Evolutionary conservation across 2,888 invertebrate species (phyloP).

Genomic region (Cheilosia grossa): DNA sequence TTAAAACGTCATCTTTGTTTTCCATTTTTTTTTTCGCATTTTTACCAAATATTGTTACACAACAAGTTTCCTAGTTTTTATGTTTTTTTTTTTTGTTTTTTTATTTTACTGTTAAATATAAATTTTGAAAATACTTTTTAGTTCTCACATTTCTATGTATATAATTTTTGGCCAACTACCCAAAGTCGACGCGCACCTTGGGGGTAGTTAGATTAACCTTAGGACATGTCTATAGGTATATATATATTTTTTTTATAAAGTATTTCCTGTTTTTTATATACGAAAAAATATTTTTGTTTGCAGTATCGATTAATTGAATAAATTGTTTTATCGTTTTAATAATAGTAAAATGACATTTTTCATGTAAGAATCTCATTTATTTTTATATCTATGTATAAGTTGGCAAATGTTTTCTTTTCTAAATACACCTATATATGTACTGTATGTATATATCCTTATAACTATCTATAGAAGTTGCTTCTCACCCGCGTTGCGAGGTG

Average conservation of each 20-base stretch:
- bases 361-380: slow-evolving; percentile 17
- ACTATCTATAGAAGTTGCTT: slow-evolving; percentile 15
- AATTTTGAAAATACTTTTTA: slow-evolving; percentile 57
- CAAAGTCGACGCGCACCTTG: slow-evolving; percentile 24
- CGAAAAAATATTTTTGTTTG: slow-evolving; percentile 41
- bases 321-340: slow-evolving; percentile 43
- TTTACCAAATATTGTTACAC: slow-evolving; percentile 60
- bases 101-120: slow-evolving; percentile 54
- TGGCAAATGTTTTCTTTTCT: slow-evolving; percentile 44
- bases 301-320: slow-evolving; percentile 59
- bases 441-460: slow-evolving; percentile 18
- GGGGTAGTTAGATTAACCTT: slow-evolving; percentile 28
- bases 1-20: slow-evolving; percentile 56
- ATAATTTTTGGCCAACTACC: slow-evolving; percentile 49
- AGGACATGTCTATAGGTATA: slow-evolving; percentile 43
- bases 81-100: slow-evolving; percentile 4
- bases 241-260: slow-evolving; percentile 36
- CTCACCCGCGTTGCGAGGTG: background rate
- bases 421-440: slow-evolving; percentile 17
- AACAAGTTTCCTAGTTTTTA: slow-evolving; percentile 56
- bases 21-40: slow-evolving; percentile 34
- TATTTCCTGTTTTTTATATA: slow-evolving; percentile 25
- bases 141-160: slow-evolving; percentile 31
- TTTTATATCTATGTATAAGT: slow-evolving; percentile 46
- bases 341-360: slow-evolving; percentile 45